Base-by-base conservation (phyloP, 2,888 invertebrate species). In the Amphipyra berbera region DNA sequence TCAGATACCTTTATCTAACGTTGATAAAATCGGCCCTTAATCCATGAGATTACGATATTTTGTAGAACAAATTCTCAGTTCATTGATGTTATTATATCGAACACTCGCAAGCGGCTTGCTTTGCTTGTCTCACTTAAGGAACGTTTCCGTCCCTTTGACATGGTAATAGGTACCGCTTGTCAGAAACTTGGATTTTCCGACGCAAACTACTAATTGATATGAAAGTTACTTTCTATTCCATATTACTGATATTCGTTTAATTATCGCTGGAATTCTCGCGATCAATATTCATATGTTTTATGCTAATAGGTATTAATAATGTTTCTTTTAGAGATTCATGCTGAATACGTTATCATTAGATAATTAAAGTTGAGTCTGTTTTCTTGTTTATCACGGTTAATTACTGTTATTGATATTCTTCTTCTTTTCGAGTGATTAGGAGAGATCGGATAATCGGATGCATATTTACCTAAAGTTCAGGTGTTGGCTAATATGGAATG, bases 201-300 rank as follows among this genome's bases (percentile, higher is more conserved):
- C 35, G 12, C 1, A 35, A 52, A 8, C 33, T 13, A 13, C 1
- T 8, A 50, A 33, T 59, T 42, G 27, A 15, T 68, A 35, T 27
- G 8, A 35, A 15, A 52, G 14, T 15, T 37, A 27, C 46, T 44
- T 52, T 40, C 50, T 40, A 48, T 41, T 38, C 27, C 9, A 15
- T 52, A 6, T 12, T 30, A 60, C 14, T 30, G 35, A 33, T 47
- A 35, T 58, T 41, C 35, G 13, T 30, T 33, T 49, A 10, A 54
- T 65, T 44, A 27, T 44, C 5, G 27, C 44, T 65, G 33, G 12
- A 38, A 33, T 38, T 13, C 10, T 0, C 8, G 13, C 2, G 0
- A n/a, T 35, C 10, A 55, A 40, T 65, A 49, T 65, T 64, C 48
- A 56, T 54, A n/a, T 8, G 40, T 27, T 47, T 10, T 40, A 21